phyloP scores from a whole-genome alignment of 2,797 vertebrate genomes.

The Tachyglossus aculeatus region DNA sequence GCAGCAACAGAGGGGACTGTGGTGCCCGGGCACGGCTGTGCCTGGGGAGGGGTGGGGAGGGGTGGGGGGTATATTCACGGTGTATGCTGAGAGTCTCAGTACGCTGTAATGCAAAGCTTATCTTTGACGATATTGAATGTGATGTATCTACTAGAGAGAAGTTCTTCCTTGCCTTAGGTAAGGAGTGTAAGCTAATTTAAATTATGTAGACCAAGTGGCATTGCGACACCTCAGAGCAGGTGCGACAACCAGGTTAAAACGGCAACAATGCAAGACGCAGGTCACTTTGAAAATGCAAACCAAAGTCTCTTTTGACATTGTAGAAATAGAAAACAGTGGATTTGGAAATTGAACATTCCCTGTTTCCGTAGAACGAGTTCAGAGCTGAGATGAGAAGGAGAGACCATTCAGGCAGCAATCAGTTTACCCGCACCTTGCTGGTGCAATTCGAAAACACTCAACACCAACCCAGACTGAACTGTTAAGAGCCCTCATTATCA shows the following conservation, averaged over 20 bases:
- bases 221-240: conserved; percentile 78
- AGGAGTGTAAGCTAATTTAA: conserved; percentile 85
- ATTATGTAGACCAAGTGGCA: conserved; percentile 90
- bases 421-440: no score
- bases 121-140: conserved; percentile 98
- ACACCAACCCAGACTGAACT: conserved; percentile 72
- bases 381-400: conserved; percentile 77
- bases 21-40: conserved; percentile 31
- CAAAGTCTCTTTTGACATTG: conserved; percentile 81
- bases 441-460: conserved; percentile 62
- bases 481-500: conserved; percentile 86
- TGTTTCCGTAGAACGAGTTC: conserved; percentile 77
- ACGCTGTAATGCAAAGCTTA: conserved; percentile 74
- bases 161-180: conserved; percentile 81
- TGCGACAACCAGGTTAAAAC: conserved; percentile 70
- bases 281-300: conserved; percentile 81
- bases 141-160: conserved; percentile 86
- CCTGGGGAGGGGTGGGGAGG: no score
- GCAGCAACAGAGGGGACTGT: conserved; percentile 50
- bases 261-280: no score
- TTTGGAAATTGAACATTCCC: conserved; percentile 79
- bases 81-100: conserved; percentile 68
- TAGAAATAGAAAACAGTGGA: conserved; percentile 74
- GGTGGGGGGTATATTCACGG: conserved; percentile 64
- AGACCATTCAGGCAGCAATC: no score